phyloP scores from a whole-genome alignment of 2,888 invertebrate species.

The Xanthostigma xanthostigma region DNA sequence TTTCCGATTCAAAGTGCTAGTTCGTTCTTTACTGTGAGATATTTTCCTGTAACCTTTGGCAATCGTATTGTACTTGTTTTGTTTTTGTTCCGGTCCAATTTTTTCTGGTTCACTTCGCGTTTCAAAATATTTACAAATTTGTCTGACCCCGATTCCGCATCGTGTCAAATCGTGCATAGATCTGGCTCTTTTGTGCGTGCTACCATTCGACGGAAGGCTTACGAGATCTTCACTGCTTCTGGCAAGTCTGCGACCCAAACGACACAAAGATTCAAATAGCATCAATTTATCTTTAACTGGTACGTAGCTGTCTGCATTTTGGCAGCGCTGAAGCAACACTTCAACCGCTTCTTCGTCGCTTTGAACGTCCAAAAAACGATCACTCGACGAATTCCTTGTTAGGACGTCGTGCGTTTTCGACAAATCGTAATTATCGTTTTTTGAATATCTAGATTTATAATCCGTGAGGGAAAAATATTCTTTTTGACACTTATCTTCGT shows the following conservation, averaged over 20 bases:
- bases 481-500: not conserved
- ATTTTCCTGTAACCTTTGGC: constrained; percentile 5
- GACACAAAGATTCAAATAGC: constrained; percentile 52
- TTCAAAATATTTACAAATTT: constrained; percentile 57
- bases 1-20: not conserved
- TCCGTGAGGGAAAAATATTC: constrained; percentile 3
- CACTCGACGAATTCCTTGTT: too few species aligned
- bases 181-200: constrained; percentile 38
- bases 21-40: not conserved
- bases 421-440: not conserved
- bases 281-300: constrained; percentile 56
- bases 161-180: constrained; percentile 48
- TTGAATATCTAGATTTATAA: not conserved
- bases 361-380: not conserved
- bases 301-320: constrained; percentile 45
- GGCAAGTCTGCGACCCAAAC: constrained; percentile 38
- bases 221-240: constrained; percentile 47
- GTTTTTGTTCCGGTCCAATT: not conserved
- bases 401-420: too few species aligned
- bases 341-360: constrained; percentile 30
- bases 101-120: constrained; percentile 24
- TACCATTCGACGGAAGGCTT: constrained; percentile 29
- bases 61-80: constrained; percentile 5
- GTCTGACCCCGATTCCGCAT: constrained; percentile 35
- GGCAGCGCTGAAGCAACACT: constrained; percentile 34